Evolutionary conservation across 2,888 invertebrate species (phyloP).

Genomic region (Campoletis raptor): DNA sequence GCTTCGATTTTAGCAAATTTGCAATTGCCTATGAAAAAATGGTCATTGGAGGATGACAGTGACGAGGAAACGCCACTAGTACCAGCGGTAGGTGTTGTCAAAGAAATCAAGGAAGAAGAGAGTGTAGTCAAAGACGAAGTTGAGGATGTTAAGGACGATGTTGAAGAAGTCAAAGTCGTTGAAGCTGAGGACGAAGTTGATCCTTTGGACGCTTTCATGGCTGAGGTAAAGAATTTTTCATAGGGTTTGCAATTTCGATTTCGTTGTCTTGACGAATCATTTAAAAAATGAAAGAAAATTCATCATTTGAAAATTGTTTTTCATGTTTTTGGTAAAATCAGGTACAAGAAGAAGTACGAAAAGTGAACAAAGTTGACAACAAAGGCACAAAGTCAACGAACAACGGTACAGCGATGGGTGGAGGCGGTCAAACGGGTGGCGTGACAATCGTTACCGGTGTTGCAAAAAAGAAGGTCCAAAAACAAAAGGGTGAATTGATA

Average conservation of each 20-base stretch:
- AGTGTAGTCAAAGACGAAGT: conserved; percentile 81
- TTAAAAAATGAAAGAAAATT: neutral
- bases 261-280: neutral
- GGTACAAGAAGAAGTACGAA: conserved; percentile 92
- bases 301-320: neutral
- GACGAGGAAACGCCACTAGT: conserved; percentile 87
- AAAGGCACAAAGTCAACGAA: conserved; percentile 86
- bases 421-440: conserved; percentile 84
- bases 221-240: conserved; percentile 86
- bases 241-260: neutral
- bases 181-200: conserved; percentile 93
- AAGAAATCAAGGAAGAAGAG: conserved; percentile 86
- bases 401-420: conserved; percentile 83
- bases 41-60: conserved; percentile 98
- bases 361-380: conserved; percentile 91
- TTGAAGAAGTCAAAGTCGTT: conserved; percentile 79
- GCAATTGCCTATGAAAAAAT: conserved; percentile 92
- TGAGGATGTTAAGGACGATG: conserved; percentile 79
- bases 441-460: conserved; percentile 94
- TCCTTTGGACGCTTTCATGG: conserved; percentile 99
- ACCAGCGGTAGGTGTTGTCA: conserved; percentile 79
- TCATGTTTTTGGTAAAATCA: neutral
- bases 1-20: conserved; percentile 88
- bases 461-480: conserved; percentile 91
- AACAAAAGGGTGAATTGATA: conserved; percentile 98